Base-by-base conservation (phyloP, 92 coral and sea anemone species). In the Porites lobata region DNA sequence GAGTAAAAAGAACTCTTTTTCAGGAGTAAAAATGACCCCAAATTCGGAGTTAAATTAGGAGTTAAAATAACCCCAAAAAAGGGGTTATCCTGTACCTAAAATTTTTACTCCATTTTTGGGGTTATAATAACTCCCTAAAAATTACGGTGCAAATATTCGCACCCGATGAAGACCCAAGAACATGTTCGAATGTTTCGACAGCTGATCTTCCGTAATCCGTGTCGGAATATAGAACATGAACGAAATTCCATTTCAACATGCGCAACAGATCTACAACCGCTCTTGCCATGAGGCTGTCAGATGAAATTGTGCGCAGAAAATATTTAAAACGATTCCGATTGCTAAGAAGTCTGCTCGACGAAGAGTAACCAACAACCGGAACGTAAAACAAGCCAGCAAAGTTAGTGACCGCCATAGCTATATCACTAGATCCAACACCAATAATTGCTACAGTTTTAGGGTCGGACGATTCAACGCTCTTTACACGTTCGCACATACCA, bases 201-300 rank as follows among this genome's bases (percentile, higher is more conserved):
- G 96, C 99, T 7, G 98, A 96, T 9, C 98, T 78, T 10, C 99
- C 99, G 54, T 96, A 96, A 62, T 94, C 99, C 9, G 94, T 96
- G 79, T 96, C 98, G 26, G 99, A 96, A 76, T 96, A 94, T 69
- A 96, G 70, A 15, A 90, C 92, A 71, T 92, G 93, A 58, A 96
- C 83, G 69, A 91, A 93, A 72, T 94, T 96, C 99, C 98, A 96
- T 9, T 75, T 83, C 58, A 96, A 80, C 18, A 82, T 85, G 20
- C 86, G 85, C n/a, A 96, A 54, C n/a, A 94, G 15, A 67, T 96
- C 96, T 11, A 93, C 92, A 32, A 94, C 89, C 8, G 91, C 96
- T 76, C 88, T 92, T 1, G 96, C 95, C 83, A 92, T 85, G 52
- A 90, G 88, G 9, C 83, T 77, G 69, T 96, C 98, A 18, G 99